Percentiles rank a stretch among this genome's conserved stretches.
phyloP scores from a whole-genome alignment of 2,113 vertebrate species.

The Sakesphorus luctuosus region DNA sequence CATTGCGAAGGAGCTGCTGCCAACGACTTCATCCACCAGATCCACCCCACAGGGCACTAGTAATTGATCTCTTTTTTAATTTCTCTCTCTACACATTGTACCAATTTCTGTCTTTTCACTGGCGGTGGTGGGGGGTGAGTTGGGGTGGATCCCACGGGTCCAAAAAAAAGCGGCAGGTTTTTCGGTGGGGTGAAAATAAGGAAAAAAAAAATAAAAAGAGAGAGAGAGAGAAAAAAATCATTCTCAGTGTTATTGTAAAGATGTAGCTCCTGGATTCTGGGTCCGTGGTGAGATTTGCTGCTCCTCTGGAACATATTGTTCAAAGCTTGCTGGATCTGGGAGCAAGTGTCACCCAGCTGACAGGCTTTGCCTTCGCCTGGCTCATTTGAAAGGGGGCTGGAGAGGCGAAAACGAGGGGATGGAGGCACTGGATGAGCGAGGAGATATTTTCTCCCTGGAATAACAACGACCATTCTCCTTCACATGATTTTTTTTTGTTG shows the following conservation, averaged over 20 bases:
- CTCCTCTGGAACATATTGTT: conserved; percentile 17
- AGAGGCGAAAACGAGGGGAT: neutral
- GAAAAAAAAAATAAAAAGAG: fast-evolving
- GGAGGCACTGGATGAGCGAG: neutral
- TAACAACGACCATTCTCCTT: neutral
- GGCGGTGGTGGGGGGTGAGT: neutral
- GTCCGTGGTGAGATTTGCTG: neutral
- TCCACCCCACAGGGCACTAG: conserved; percentile 37
- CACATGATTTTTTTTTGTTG: neutral
- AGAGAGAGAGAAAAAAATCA: neutral
- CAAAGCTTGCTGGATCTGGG: neutral
- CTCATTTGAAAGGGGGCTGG: conserved; percentile 1
- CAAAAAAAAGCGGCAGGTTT: neutral
- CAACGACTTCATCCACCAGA: conserved; percentile 53
- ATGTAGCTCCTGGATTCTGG: neutral
- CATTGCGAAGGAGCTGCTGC: neutral
- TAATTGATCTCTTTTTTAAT: conserved; percentile 35
- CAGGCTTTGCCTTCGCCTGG: neutral
- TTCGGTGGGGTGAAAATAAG: neutral
- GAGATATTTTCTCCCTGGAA: neutral
- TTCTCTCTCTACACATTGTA: neutral
- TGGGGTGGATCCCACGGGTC: neutral
- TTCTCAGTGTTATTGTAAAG: neutral
- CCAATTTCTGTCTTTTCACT: neutral
- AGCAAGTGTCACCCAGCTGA: conserved; percentile 60